phyloP scores from a whole-genome alignment of 2,888 invertebrate genomes.

The Acanthopleura granulata region DNA sequence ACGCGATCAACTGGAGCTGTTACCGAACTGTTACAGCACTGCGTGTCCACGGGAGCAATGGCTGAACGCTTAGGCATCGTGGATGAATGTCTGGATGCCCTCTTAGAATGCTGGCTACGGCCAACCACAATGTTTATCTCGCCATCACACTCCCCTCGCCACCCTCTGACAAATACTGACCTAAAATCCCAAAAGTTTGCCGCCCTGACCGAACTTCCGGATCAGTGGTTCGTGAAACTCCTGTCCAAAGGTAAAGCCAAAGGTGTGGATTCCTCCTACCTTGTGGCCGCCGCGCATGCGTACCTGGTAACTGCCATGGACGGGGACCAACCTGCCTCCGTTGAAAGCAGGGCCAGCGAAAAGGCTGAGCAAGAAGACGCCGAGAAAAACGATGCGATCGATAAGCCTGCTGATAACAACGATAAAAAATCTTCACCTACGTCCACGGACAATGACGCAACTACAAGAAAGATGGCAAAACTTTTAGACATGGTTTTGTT shows the following conservation, averaged over 20 bases:
- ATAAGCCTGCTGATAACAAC: too few relatives aligned
- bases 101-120: conserved; percentile 62
- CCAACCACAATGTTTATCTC: conserved; percentile 43
- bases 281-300: conserved; percentile 48
- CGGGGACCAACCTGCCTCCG: conserved; percentile 16
- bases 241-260: conserved; percentile 49
- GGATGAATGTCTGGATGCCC: conserved; percentile 51
- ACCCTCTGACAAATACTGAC: not conserved
- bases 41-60: conserved; percentile 49
- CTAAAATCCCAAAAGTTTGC: too few relatives aligned
- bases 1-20: conserved; percentile 49
- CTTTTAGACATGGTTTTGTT: conserved; percentile 53
- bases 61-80: conserved; percentile 58
- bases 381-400: conserved; percentile 3
- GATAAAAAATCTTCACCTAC: too few relatives aligned
- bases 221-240: conserved; percentile 56
- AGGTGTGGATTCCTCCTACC: conserved; percentile 43
- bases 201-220: conserved; percentile 44
- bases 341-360: not conserved
- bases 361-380: not conserved
- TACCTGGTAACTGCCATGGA: conserved; percentile 42
- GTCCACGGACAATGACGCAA: too few relatives aligned
- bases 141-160: not conserved
- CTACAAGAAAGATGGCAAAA: too few relatives aligned
- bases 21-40: conserved; percentile 50